Evolutionary conservation across 1,140 invertebrate genomes (phyloP), one percentile per base, ranked within the genome.

Genomic region (Ganaspis sp.): DNA sequence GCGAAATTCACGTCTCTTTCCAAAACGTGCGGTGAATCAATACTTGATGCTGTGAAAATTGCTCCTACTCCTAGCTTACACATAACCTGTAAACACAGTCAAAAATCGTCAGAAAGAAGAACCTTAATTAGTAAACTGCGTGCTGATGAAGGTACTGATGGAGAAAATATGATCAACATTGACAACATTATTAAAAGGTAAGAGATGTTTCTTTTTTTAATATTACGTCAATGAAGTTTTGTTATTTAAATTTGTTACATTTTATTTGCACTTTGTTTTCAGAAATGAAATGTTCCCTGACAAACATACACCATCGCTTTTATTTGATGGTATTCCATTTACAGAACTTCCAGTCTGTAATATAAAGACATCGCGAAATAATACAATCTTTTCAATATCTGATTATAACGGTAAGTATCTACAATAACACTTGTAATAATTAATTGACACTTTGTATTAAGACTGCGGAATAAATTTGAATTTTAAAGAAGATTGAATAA

Each of bases 321-420:
- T 97, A n/a, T 96, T 97, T 88, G 92, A 96, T 87, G 96, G 96
- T 9, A 88, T 95, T 0, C 93, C 93, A 12, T 99, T 94, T 88
- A 94, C 95, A 86, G 93, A 97, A 17, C 85, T 98, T 38, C 96
- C 96, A 1, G 94, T 98, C 76, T 93, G 95, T 77, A 95, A 98
- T 87, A 95, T 98, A 37, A 94, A 95, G 85, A 94, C 95, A 11
- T 94, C 94, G 12, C 92, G 92, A 75, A 99, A 99, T 90, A 99
- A 99, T 89, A 98, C 97, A 15, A 94, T 98, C 69, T 92, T 98
- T 74, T 92, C 92, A 37, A 77, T 97, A 9, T 95, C 95, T 2
- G 93, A 97, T 91, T 78, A 89, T 73, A 93, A 93, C 89, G 96
- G 95, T 92, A 88, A 85, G 73, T 34, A 70, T 34, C 70, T 37